Conservation (phyloP, 2,113 vertebrate species). For the Pterocles burchelli region DNA sequence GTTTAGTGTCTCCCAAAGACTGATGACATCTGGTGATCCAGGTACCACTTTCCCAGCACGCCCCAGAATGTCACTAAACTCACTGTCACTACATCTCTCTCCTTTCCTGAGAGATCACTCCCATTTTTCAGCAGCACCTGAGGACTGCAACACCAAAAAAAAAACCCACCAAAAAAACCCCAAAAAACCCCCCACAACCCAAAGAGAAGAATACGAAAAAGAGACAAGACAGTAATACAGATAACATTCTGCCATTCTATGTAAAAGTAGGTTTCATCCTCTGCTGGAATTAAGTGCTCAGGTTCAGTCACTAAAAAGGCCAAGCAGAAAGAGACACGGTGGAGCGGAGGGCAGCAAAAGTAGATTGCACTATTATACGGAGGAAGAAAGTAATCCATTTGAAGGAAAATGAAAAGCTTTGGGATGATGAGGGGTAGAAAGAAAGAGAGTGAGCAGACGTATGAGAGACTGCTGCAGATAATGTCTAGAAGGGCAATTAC, state of each 20-base stretch:
- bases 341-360: not conserved
- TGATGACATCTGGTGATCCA: not conserved
- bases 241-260: not conserved
- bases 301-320: slow-evolving; percentile 29
- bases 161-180: too few relatives aligned
- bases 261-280: slow-evolving; percentile 16
- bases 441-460: not conserved
- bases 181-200: too few relatives aligned
- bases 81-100: not conserved
- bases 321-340: not conserved
- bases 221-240: not conserved
- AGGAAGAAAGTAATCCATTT: slow-evolving; percentile 34
- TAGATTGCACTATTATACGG: not conserved
- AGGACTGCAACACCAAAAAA: not conserved
- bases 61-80: not conserved
- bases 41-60: not conserved
- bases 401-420: slow-evolving; percentile 38
- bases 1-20: not conserved
- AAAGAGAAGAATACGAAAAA: not conserved
- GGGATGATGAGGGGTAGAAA: slow-evolving; percentile 22
- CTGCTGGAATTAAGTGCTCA: not conserved
- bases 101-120: not conserved
- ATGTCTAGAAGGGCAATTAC: slow-evolving; percentile 49
- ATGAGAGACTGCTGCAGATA: not conserved
- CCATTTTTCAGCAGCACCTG: not conserved